Evolutionary conservation across 2,888 invertebrate genomes (phyloP).

Genomic region (Stictocephala bisonia): DNA sequence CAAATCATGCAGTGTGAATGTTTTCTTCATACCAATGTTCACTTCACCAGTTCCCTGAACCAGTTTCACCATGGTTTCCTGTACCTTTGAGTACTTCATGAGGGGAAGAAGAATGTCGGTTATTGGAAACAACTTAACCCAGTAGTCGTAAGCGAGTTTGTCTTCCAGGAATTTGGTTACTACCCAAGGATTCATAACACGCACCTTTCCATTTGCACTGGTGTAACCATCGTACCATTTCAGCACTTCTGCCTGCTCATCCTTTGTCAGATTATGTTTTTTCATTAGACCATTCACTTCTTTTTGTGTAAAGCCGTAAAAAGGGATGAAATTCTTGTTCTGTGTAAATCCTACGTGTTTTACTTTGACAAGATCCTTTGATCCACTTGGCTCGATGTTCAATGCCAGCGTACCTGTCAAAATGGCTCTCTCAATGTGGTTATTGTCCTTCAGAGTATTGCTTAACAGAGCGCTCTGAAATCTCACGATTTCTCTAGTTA

Average conservation of each 20-base stretch:
- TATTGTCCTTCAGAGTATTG: background rate
- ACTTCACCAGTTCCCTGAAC: conserved; percentile 3
- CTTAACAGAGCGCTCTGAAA: conserved; percentile 14
- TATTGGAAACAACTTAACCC: conserved; percentile 5
- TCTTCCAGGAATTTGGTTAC: background rate
- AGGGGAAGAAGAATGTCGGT: background rate
- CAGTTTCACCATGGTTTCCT: background rate
- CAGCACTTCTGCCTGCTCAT: background rate
- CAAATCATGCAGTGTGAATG: background rate
- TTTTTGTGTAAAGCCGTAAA: conserved; percentile 7
- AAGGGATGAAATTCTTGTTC: background rate
- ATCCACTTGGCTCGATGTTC: background rate
- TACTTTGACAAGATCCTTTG: background rate
- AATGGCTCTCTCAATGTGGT: background rate
- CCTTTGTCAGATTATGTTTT: background rate
- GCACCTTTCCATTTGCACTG: background rate
- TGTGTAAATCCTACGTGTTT: background rate
- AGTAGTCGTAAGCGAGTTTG: conserved; percentile 15
- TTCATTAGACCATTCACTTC: conserved; percentile 4
- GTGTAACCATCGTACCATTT: conserved; percentile 25
- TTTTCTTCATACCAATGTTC: background rate
- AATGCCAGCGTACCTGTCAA: conserved; percentile 8
- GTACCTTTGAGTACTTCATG: background rate
- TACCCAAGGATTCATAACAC: conserved; percentile 6
- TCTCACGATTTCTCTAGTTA: conserved; percentile 11